A percentile compares a stretch with the other conserved stretches of the same genome.
Evolutionary conservation across 2,113 vertebrate species (phyloP).

Genomic region (Malurus cyaneus): DNA sequence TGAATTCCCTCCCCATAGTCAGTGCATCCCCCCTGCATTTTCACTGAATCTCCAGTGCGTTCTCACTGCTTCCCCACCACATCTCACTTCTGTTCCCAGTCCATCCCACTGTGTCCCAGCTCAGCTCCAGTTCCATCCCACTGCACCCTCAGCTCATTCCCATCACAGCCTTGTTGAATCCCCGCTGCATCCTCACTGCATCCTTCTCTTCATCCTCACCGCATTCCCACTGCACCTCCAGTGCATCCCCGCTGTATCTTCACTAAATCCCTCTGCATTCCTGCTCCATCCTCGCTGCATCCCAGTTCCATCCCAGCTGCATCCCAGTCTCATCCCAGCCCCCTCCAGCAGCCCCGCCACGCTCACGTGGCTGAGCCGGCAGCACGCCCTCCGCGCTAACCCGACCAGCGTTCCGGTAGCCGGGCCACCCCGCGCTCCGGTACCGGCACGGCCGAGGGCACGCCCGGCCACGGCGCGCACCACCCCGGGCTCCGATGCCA

Average conservation of each 20-base stretch:
- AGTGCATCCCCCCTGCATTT: neutral
- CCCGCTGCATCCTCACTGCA: neutral
- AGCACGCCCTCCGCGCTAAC: neutral
- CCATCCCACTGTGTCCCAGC: neutral
- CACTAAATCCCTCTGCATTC: rapidly evolving
- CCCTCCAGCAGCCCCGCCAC: rapidly evolving
- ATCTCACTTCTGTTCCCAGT: neutral
- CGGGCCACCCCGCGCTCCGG: neutral
- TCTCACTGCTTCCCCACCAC: neutral
- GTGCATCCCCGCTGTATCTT: rapidly evolving
- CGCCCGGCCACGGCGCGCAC: neutral
- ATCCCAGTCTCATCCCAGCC: neutral
- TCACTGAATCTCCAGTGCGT: neutral
- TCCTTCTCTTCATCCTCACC: neutral
- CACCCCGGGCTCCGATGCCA: neutral
- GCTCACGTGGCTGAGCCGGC: neutral
- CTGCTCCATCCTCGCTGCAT: neutral
- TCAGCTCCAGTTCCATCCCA: neutral
- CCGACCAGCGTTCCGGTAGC: rapidly evolving
- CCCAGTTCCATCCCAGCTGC: rapidly evolving
- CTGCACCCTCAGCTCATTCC: neutral
- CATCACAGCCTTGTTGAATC: neutral
- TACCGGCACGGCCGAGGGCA: neutral
- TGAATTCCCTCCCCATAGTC: neutral
- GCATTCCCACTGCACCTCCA: neutral